A percentile compares a stretch with the other conserved stretches of the same genome.
phyloP scores from a whole-genome alignment of 1,140 invertebrate species.

The Lethocerus indicus region DNA sequence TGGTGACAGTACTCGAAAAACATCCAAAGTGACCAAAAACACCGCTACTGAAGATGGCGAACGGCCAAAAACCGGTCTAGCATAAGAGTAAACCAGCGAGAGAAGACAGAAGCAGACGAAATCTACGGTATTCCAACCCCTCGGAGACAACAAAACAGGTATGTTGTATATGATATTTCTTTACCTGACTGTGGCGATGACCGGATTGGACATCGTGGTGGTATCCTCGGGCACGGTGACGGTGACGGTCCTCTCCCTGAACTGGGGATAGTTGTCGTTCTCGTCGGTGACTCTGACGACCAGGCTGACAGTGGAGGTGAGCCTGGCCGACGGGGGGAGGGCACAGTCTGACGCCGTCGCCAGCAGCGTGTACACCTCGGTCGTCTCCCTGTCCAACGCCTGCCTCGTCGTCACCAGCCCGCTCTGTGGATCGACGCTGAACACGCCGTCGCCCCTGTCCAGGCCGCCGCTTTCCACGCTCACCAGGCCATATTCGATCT shows the following conservation, averaged over 20 bases:
- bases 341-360: slow-evolving; percentile 73
- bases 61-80: too few species aligned
- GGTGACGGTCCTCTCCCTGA: slow-evolving; percentile 74
- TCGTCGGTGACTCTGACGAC: slow-evolving; percentile 75
- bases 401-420: slow-evolving; percentile 72
- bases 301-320: slow-evolving; percentile 52
- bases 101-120: too few species aligned
- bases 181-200: slow-evolving; percentile 66
- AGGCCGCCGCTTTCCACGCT: slow-evolving; percentile 40
- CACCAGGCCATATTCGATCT: slow-evolving; percentile 61
- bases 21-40: too few species aligned
- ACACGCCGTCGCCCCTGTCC: slow-evolving; percentile 28
- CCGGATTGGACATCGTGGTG: slow-evolving; percentile 61
- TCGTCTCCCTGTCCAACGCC: slow-evolving; percentile 71
- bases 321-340: slow-evolving; percentile 37
- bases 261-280: slow-evolving; percentile 95
- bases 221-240: slow-evolving; percentile 77
- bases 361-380: slow-evolving; percentile 64
- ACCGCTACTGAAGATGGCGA: too few species aligned
- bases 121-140: too few species aligned
- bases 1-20: too few species aligned
- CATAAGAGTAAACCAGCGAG: too few species aligned
- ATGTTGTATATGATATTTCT: too few species aligned
- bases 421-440: slow-evolving; percentile 61
- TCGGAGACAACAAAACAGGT: too few species aligned